Percentiles rank a stretch among this genome's conserved stretches.
These are phyloP conservation scores for Pedionomus torquatus DNA, from an alignment of 2,113 vertebrate species.

Conservation along the genomic window DNA sequence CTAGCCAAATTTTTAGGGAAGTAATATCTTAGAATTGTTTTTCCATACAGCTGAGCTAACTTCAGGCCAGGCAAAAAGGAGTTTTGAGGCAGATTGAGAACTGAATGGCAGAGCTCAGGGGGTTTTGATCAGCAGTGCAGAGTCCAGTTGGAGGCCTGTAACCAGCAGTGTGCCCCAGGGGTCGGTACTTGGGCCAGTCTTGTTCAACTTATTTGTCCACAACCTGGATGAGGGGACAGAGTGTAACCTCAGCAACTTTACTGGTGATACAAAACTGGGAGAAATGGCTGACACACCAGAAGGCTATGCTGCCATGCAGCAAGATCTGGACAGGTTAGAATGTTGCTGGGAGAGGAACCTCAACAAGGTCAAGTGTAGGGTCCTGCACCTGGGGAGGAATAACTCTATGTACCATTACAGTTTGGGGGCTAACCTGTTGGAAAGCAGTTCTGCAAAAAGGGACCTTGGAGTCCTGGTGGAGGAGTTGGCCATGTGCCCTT, in stretches of 20 bases:
- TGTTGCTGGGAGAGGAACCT: not conserved
- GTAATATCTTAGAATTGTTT: not conserved
- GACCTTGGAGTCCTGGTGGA: not conserved
- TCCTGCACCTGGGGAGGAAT: not conserved
- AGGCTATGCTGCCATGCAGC: not conserved
- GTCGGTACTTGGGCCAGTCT: not conserved
- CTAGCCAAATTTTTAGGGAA: not conserved
- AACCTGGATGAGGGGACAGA: not conserved
- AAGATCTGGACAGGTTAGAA: not conserved
- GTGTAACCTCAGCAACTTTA: not conserved
- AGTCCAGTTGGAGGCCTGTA: not conserved
- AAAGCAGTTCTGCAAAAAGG: not conserved
- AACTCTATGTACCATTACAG: not conserved
- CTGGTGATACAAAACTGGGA: not conserved
- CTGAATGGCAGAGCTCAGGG: not conserved
- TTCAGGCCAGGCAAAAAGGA: not conserved
- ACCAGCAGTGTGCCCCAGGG: not conserved
- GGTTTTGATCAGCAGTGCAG: not conserved
- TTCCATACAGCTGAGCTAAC: not conserved
- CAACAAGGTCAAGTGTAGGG: not conserved
- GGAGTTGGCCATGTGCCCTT: not conserved
- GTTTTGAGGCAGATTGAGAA: not conserved
- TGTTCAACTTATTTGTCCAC: not conserved
- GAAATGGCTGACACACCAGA: not conserved
- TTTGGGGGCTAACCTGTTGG: not conserved